Evolutionary conservation across 2,797 vertebrate genomes (phyloP), one percentile per base, ranked within the genome.

Genomic region (Gephyroberyx darwinii): DNA sequence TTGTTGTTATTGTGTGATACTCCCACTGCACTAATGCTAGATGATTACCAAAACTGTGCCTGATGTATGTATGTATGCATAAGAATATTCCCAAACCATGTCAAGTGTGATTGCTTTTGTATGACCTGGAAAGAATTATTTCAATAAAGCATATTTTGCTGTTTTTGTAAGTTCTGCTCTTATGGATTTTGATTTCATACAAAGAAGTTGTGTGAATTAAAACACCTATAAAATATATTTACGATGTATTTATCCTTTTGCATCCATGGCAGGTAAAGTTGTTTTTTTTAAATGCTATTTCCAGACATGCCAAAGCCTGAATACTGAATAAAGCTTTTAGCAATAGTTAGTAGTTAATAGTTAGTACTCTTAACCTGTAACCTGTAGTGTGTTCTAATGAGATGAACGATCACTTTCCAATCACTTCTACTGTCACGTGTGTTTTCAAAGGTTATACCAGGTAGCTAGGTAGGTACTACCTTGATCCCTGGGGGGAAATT

Each of bases 141-240:
- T 87, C 75, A 90, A 89, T 91, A 91, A 92, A 91, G 77, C 84
- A 61, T 90, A 81, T 90, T 90, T 87, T 84, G 75, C 73, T 84
- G 75, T 80, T 88, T 89, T 90, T 90, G 72, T 89, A 83, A 64
- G 75, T 71, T 8, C 0, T 62, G 62, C 74, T 66, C 12, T 39
- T 39, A 26, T 80, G 56, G 9, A 56, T 78, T 72, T 35, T 48
- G 6, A 6, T 64, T 41, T 51, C 7, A 12, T 41, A 22, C 9
- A 20, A 30, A 19, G 30, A 13, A 41, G 4, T 50, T 2, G 3
- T 35, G 8, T 37, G 62, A 19, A 65, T 35, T 20, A n/a, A 19
- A n/a, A 10, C 33, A 31, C 30, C 5, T 10, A 4, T 19, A 20
- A 50, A 19, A 20, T 17, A 8, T 17, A n/a, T 5, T 47, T 16